Base-by-base conservation (phyloP, 92 coral and sea anemone genomes). In the Siderastrea radians region DNA sequence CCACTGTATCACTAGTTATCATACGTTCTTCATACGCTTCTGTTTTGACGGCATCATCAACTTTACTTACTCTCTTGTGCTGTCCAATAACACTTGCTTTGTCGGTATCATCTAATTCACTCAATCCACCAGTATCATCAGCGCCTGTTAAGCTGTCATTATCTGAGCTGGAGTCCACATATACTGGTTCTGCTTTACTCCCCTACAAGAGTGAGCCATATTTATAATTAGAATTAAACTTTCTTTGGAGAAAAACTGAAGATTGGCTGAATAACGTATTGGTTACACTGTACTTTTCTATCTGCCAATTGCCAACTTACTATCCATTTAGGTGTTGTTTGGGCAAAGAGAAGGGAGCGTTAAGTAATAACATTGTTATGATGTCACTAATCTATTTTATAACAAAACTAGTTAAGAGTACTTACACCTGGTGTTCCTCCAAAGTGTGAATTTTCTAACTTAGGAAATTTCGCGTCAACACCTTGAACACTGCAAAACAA, bases 141-240 rank as follows among this genome's bases (percentile, higher is more conserved):
- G 77, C 15, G 55, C 52, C 60, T 7, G 15, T 38, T 16, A 82
- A 68, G 65, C 45, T 54, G 60, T 82, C 78, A 68, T 82, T 19
- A 82, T 82, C 86, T 43, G 86, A 82, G 78, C n/a, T 53, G 76
- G 44, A 7, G 38, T 82, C 86, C 86, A 82, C 77, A 54, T 82
- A 82, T n/a, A 82, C 55, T 19, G 86, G 86, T 44, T 82, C 66
- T 74, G 68, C 13, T 82, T 69, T 82, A 82, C 86, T 68, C 16
- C 68, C 86, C 78, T 82, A 43, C 68, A 2, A 6, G 54, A 44
- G 64, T 67, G 38, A 26, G 38, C 38, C 38, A 26, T 26, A 26
- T 26, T 26, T 26, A 26, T 26, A 26, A 26, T 26, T 26, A 26
- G 38, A 26, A 26, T 26, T 26, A 26, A 26, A 26, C 38, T 26